Percentiles rank a stretch among this genome's conserved stretches.
Conservation (phyloP, 1,140 invertebrate species). For the Lasaia peninsularis region DNA sequence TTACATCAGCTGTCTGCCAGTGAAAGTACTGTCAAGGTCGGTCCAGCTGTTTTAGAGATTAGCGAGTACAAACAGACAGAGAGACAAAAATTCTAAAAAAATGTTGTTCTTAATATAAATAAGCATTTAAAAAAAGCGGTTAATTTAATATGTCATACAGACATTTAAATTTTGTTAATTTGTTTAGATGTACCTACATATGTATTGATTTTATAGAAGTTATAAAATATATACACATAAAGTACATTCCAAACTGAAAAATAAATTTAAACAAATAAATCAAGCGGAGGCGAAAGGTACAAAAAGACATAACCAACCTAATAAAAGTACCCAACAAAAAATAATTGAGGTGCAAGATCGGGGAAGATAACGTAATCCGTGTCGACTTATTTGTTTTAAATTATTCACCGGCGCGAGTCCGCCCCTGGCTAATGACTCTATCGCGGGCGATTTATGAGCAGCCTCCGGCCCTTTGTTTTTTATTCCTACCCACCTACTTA, state of each 20-base stretch:
- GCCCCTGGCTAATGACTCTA: conserved; percentile 72
- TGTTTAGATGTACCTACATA: no score
- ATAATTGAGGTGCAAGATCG: conserved; percentile 47
- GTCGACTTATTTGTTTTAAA: conserved; percentile 74
- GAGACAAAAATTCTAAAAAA: no score
- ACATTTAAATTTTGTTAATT: no score
- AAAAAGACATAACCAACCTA: neutral
- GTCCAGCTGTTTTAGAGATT: no score
- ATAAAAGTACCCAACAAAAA: conserved; percentile 9
- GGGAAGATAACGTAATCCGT: conserved; percentile 65
- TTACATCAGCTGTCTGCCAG: no score
- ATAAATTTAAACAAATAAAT: neutral
- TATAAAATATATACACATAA: no score
- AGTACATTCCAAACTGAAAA: neutral
- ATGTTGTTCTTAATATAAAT: no score
- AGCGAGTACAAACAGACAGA: no score
- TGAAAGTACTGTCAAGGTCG: no score
- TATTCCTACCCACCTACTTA: conserved; percentile 28
- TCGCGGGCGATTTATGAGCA: conserved; percentile 59
- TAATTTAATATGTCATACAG: no score
- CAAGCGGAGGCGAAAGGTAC: neutral
- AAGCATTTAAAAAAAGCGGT: no score
- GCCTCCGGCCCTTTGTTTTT: conserved; percentile 56
- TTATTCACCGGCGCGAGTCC: conserved; percentile 64
- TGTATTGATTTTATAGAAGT: no score